Evolutionary conservation across 2,113 vertebrate genomes (phyloP), one percentile per base, ranked within the genome.

Genomic region (Lanius ludovicianus): DNA sequence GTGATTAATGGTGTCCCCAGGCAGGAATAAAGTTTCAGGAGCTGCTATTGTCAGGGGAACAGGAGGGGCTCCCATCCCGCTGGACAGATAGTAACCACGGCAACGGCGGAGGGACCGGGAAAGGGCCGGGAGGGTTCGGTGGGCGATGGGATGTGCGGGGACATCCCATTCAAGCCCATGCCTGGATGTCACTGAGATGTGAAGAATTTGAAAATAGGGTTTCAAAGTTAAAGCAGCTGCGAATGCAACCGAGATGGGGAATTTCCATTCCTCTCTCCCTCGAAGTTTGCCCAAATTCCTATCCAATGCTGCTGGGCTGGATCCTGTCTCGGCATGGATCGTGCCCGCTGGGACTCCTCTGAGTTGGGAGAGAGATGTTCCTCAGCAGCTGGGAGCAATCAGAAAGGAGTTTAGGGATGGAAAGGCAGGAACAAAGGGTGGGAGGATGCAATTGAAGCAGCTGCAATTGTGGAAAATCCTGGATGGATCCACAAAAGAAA

Each of bases 31-130:
- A 87, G 90, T 95, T 97, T 96, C 93, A 94, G 78, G 46, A 4
- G 17, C 71, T 73, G 84, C 86, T 77, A 90, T 95, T 95, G 96
- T 94, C 91, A 49, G 94, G 81, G 84, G 87, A 94, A 80, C 49
- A 28, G 69, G 69, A 91, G 84, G 25, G 3, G 87, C 50, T 91
- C 91, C 83, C 10, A 10, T 49, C 83, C 89, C n/a, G 49, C 89
- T 11, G 59, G 25, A 10, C 82, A 24, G 82, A 95, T 95, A 87
- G 82, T 88, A 91, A 83, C 95, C 95, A 92, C 83, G 86, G 89
- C 57, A 89, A 80, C 91, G 60, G 89, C 88, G 82, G 78, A 78
- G 30, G 70, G 42, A 37, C 63, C 49, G 22, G 87, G 71, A 77
- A 33, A 23, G 55, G 63, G 35, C 69, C 10, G 11, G 68, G 22